Conservation (phyloP, 2,113 vertebrate species). For the Saccopteryx leptura region DNA sequence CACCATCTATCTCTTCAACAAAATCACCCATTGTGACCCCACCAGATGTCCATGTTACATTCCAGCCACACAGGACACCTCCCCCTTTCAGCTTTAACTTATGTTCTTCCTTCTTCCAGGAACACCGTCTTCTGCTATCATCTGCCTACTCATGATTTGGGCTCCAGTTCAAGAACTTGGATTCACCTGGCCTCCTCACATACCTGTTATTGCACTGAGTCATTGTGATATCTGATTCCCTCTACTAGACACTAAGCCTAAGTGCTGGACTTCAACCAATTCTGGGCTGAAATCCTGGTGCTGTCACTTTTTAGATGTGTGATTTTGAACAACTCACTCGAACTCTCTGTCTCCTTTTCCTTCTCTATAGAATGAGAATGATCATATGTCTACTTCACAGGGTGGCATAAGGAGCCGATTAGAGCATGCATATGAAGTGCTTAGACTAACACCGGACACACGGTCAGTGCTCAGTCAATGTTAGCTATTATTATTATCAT, state of each 20-base stretch:
- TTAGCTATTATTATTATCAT: background rate
- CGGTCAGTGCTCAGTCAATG: background rate
- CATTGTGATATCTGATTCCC: background rate
- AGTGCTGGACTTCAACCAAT: background rate
- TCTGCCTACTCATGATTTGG: background rate
- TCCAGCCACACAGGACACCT: background rate
- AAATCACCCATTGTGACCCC: background rate
- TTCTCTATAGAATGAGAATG: background rate
- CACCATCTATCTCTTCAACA: background rate
- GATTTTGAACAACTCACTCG: background rate
- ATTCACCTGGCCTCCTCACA: background rate
- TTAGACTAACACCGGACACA: background rate
- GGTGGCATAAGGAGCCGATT: background rate
- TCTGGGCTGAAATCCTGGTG: background rate
- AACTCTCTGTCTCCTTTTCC: background rate
- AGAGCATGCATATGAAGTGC: background rate
- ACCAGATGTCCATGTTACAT: background rate
- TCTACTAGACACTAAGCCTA: background rate
- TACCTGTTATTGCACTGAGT: background rate
- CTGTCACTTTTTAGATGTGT: background rate
- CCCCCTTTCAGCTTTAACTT: background rate
- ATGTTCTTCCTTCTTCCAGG: background rate
- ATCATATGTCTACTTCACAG: background rate
- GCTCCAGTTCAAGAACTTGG: background rate
- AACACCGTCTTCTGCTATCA: background rate